Evolutionary conservation across 2,888 invertebrate genomes (phyloP).

Genomic region (Drosophila koepferae): DNA sequence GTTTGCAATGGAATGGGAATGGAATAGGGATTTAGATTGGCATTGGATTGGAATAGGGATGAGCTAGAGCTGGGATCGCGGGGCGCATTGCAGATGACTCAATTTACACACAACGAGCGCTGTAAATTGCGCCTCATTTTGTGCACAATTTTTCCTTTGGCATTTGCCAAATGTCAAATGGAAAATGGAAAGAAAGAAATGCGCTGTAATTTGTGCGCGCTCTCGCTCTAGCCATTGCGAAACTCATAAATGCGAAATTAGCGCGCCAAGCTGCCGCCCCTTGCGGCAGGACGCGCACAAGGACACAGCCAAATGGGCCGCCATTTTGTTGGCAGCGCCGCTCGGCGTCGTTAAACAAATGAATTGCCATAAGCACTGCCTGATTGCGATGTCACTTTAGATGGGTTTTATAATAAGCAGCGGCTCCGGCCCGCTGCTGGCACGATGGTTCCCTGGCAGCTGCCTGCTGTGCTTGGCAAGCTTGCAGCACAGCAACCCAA

Average conservation of each 20-base stretch:
- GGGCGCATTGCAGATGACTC: constrained; percentile 76
- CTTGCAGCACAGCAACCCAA: constrained; percentile 16
- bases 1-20: constrained; percentile 7
- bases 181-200: constrained; percentile 35
- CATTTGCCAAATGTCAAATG: constrained; percentile 71
- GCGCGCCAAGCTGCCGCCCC: constrained; percentile 35
- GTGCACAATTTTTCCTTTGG: constrained; percentile 74
- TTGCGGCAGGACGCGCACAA: constrained; percentile 40
- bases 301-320: constrained; percentile 41
- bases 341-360: constrained; percentile 83
- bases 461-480: constrained; percentile 48
- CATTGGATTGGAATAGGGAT: constrained; percentile 13
- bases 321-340: constrained; percentile 58
- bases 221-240: constrained; percentile 6
- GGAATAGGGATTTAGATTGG: constrained; percentile 8
- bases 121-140: constrained; percentile 80
- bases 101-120: constrained; percentile 81
- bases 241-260: constrained; percentile 79
- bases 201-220: constrained; percentile 48
- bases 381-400: constrained; percentile 82
- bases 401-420: constrained; percentile 77
- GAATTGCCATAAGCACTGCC: constrained; percentile 83
- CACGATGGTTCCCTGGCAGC: constrained; percentile 43
- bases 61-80: constrained; percentile 33
- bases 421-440: constrained; percentile 25